Conservation (phyloP, 2,797 vertebrate genomes). For the Muscicapa comitata region DNA sequence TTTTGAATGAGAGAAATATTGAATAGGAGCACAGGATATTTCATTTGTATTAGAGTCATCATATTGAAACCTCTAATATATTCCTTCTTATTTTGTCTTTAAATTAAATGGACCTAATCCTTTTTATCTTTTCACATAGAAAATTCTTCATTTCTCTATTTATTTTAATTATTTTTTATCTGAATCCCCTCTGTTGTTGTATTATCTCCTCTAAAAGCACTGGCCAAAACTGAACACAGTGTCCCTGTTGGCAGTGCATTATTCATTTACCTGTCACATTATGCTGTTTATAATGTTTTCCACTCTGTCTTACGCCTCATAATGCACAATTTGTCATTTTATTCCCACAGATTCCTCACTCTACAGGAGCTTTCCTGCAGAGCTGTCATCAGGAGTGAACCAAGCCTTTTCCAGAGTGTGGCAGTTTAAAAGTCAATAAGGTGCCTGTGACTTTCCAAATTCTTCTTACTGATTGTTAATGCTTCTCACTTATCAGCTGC, state of each 20-base stretch:
- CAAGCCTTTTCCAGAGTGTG: background rate
- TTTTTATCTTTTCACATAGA: conserved; percentile 2
- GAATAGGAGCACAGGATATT: conserved; percentile 10
- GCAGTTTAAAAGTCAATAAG: background rate
- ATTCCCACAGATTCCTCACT: background rate
- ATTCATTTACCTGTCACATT: conserved; percentile 7
- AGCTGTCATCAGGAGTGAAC: background rate
- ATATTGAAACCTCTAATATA: background rate
- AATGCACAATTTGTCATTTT: background rate
- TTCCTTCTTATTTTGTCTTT: conserved; percentile 17
- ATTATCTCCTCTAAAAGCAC: background rate
- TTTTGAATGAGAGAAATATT: conserved; percentile 4
- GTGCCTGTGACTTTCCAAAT: background rate
- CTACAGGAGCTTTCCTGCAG: background rate
- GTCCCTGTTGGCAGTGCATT: background rate
- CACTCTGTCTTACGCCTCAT: background rate
- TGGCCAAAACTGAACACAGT: background rate
- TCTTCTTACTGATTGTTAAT: background rate
- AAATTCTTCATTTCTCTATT: background rate
- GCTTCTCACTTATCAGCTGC: background rate
- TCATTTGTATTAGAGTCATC: background rate
- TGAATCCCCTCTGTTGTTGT: background rate
- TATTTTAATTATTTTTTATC: conserved; percentile 41
- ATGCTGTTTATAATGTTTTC: background rate
- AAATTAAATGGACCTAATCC: conserved; percentile 12